phyloP scores from a whole-genome alignment of 1,140 invertebrate genomes.

The Anastrepha ludens region DNA sequence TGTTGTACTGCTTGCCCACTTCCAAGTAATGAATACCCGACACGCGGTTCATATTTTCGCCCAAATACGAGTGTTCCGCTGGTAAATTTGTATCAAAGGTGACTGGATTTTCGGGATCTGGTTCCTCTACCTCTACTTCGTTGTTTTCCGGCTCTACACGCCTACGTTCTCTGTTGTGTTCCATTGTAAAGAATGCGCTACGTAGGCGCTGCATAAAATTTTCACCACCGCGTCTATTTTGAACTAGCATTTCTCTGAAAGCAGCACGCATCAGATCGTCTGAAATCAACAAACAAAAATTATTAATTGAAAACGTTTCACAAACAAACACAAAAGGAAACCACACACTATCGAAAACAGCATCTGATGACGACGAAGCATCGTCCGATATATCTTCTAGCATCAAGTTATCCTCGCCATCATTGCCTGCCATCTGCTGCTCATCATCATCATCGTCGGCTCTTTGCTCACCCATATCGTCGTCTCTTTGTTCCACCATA shows the following conservation, averaged over 20 bases:
- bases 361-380: constrained; percentile 22
- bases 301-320: no score
- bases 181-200: constrained; percentile 68
- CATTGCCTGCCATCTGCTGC: background rate
- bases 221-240: constrained; percentile 58
- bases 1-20: constrained; percentile 68
- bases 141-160: constrained; percentile 50
- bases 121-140: constrained; percentile 1
- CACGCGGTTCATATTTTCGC: constrained; percentile 66
- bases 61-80: constrained; percentile 72
- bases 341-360: constrained; percentile 2
- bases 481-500: constrained; percentile 14
- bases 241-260: constrained; percentile 20
- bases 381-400: constrained; percentile 34
- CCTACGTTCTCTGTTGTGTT: constrained; percentile 59
- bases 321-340: background rate
- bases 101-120: constrained; percentile 57
- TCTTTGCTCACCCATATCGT: constrained; percentile 12
- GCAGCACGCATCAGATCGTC: constrained; percentile 38
- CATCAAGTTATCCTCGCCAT: constrained; percentile 6
- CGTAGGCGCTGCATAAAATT: constrained; percentile 68
- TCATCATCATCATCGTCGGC: background rate
- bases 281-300: background rate
- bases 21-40: constrained; percentile 69
- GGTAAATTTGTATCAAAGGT: constrained; percentile 71